Evolutionary conservation across 92 coral and sea anemone genomes (phyloP), one percentile per base, ranked within the genome.

Genomic region (Porites cylindrica): DNA sequence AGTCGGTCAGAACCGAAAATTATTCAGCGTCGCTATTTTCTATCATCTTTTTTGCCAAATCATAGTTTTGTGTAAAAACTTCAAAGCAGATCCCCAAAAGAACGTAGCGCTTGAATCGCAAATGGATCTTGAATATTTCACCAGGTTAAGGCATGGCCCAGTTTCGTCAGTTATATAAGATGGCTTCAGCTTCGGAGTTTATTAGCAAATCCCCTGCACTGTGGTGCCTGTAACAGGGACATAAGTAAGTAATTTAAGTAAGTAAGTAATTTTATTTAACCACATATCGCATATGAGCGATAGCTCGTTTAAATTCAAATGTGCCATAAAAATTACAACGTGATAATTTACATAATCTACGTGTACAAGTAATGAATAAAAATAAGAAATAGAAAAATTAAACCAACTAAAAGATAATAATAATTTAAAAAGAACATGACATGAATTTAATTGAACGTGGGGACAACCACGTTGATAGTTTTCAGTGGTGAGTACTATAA

Each of bases 171-270:
- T 79, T 12, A 64, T n/a, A n/a, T 79, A 59, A 50, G 83, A 50
- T 79, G 74, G 56, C 73, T 79, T 43, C 73, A 62, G 66, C 51
- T 47, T 26, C 83, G 70, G 32, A 59, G 52, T 79, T 53, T 79
- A 13, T 70, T 79, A 5, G 24, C 83, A 23, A 32, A 79, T 79
- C 83, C 83, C 72, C 83, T 79, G 29, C 72, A 13, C 83, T 79
- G 83, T 62, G 83, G 54, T 11, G 54, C 83, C 5, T 80, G 84
- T 58, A 80, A 80, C 74, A 80, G 75, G 51, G 60, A 80, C 51
- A 80, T 23, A 23, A 23, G 24, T 23, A 23, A 23, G 24, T 23
- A 23, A 23, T 23, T 23, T 23, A 23, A 23, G 24, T 23, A 23
- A 23, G 24, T 23, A 23, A 23, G 24, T 23, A 23, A 23, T 23